Percentiles rank a stretch among this genome's conserved stretches.
Conservation (phyloP, 2,888 invertebrate genomes). For the Vanessa cardui region DNA sequence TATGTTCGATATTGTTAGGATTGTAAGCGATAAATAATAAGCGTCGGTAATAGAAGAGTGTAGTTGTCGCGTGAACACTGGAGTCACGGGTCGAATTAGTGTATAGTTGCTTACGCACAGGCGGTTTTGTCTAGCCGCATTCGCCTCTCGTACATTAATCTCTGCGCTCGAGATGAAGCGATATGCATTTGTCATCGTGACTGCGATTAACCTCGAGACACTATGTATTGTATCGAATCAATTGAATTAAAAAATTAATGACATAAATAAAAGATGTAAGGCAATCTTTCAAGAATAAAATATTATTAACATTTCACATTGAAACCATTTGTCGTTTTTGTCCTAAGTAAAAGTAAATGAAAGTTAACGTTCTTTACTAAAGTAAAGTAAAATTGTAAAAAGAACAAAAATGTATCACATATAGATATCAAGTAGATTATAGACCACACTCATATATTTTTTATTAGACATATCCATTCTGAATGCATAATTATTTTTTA, state of each 20-base stretch:
- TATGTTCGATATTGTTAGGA: constrained; percentile 52
- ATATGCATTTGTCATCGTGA: constrained; percentile 80
- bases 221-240: constrained; percentile 73
- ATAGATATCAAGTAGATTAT: too few species aligned
- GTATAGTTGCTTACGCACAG: constrained; percentile 67
- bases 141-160: constrained; percentile 77
- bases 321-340: not conserved
- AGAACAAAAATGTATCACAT: too few species aligned
- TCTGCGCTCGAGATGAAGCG: constrained; percentile 75
- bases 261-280: constrained; percentile 19
- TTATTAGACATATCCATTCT: too few species aligned
- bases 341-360: not conserved
- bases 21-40: constrained; percentile 79
- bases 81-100: constrained; percentile 68
- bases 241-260: constrained; percentile 68
- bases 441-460: too few species aligned
- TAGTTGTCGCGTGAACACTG: constrained; percentile 69
- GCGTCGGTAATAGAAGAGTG: constrained; percentile 69
- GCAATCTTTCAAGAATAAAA: constrained; percentile 9
- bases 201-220: constrained; percentile 74
- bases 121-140: constrained; percentile 75
- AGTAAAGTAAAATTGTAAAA: too few species aligned
- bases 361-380: not conserved
- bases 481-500: too few species aligned
- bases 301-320: not conserved